Base-by-base conservation (phyloP, 2,113 vertebrate species). In the Mobula hypostoma region DNA sequence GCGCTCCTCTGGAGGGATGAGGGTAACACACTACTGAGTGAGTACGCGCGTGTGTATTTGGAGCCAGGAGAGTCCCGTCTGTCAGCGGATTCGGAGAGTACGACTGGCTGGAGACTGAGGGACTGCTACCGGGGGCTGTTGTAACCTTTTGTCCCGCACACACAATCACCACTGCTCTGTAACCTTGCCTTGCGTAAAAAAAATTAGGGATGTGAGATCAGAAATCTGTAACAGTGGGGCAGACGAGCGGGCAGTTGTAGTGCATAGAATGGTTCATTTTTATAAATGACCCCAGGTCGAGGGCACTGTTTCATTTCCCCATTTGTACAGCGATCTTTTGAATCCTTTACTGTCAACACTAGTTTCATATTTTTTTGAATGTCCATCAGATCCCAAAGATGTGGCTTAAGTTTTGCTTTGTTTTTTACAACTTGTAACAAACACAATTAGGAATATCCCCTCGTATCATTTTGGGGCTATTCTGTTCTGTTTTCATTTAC, bases 111-210 rank as follows among this genome's bases (percentile, higher is more conserved):
- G 85, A 66, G 85, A 19, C 63, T 90, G 61, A 66, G 61, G n/a
- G 61, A 66, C n/a, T 66, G n/a, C 61, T 90, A 12, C 85, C 32
- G 85, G 61, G 12, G 19, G 61, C 15, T 32, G 61, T n/a, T 29
- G 29, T 48, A 85, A 85, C 82, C 82, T 66, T 66, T 90, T 90
- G 61, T 90, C 85, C 66, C 61, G 66, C 61, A 21, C 36, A 82
- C 5, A 48, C 32, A 82, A 48, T 12, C 36, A 80, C 32, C 56
- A 27, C 27, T 29, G 27, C 29, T 32, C 58, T 90, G 29, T 90
- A 90, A 90, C 61, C 85, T 90, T 66, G 85, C 85, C 61, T 68
- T 90, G 85, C 85, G 85, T n/a, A 90, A 90, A 90, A 85, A 90
- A 66, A n/a, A 21, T 3, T 19, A 66, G 58, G 58, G 58, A 63